Evolutionary conservation across 2,888 invertebrate genomes (phyloP), one percentile per base, ranked within the genome.

Genomic region (Drosophila greeni): DNA sequence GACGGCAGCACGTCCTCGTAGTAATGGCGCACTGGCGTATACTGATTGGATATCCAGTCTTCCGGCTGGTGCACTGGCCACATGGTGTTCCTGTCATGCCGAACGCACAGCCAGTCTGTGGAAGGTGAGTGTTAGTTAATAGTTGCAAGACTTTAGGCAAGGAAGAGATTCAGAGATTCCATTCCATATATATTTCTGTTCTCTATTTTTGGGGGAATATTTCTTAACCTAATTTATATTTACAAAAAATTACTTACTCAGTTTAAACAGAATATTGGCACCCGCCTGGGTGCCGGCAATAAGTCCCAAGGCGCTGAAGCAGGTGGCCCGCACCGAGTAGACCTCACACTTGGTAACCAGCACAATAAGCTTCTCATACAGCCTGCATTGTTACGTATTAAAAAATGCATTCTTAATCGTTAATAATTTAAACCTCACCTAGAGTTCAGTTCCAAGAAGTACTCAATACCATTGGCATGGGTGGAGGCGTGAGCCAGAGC

Each of bases 321-420:
- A 95, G 0, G 97, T 96, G 3, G 96, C 97, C 67, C 97, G 91
- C 51, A 98, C 91, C 0, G 97, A 95, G 86, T 97, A 96, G 39
- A 97, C 94, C 5, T 93, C 92, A 87, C 94, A 93, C 74, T 92
- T 92, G 86, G 94, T 94, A 0, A 95, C 96, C 72, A 97, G 88
- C 49, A 92, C 87, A 69, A 95, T 89, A 5, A 89, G 83, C 76
- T 87, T 88, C 60, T 89, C 89, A 60, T 87, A 89, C 11, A 89
- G 84, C 68, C 88, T 88, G 40, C 2, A 18, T 5, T 11, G 2
- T 42, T 11, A 3, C 5, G 3, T 24, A 26, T 48, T 1, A 42
- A 23, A 48, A 57, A 34, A 14, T 20, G 14, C 3, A 31, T 20
- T 2, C 6, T 11, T 24, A 26, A 5, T 18, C 5, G 3, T 18